Evolutionary conservation across 2,888 invertebrate species (phyloP), one percentile per base, ranked within the genome.

Genomic region (Conchocele bisecta): DNA sequence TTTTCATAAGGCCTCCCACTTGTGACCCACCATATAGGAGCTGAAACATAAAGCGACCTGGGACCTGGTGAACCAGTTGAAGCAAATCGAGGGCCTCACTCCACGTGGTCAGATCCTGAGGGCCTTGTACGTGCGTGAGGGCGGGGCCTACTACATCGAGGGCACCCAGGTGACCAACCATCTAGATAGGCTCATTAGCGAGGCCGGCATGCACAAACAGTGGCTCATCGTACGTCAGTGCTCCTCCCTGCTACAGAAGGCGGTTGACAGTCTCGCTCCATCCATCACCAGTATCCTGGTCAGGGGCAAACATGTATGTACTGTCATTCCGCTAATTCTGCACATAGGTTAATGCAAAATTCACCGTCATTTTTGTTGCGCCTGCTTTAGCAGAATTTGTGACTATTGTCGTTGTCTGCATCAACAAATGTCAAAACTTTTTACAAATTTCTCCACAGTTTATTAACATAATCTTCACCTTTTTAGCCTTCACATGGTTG

Each of bases 281-380:
- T 98, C 98, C 89, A 98, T 99, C 86, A 99, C 99, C 42, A 97
- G 97, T 39, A 96, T 99, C 79, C 93, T 99, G 51, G 99, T 99
- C 42, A 96, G 98, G 91, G 99, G 99, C 74, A 99, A 99, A 92
- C 98, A 98, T 94, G 97, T 96, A 42, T 71, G 80, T 75, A 11
- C 9, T 20, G 7, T n/a, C 20, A 4, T 28, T 48, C n/a, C 26
- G 26, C 6, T n/a, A n/a, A n/a, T n/a, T n/a, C n/a, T n/a, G n/a
- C n/a, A n/a, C n/a, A n/a, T n/a, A n/a, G n/a, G n/a, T n/a, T n/a
- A n/a, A n/a, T n/a, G n/a, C n/a, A n/a, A n/a, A n/a, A n/a, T n/a
- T n/a, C n/a, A n/a, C n/a, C n/a, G n/a, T n/a, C n/a, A n/a, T n/a
- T n/a, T n/a, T n/a, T n/a, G n/a, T n/a, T n/a, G n/a, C n/a, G n/a